Conservation (phyloP, 1,140 invertebrate species). For the Diachasmimorpha longicaudata region DNA sequence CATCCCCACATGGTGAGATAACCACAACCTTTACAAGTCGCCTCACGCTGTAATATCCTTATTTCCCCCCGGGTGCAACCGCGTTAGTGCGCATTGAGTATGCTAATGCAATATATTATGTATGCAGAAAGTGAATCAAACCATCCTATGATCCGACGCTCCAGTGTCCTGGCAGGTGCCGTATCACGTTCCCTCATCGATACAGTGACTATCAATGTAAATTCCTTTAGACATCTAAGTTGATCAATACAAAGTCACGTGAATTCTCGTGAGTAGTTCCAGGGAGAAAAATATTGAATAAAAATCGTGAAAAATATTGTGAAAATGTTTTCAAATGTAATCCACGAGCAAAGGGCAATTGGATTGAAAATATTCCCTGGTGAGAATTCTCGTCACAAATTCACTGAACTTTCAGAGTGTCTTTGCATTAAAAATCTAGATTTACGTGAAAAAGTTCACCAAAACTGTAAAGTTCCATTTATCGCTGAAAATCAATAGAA, state of each 20-base stretch:
- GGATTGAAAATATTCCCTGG: too few species aligned
- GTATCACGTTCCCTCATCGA: constrained; percentile 1
- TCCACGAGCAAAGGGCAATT: too few species aligned
- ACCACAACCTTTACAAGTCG: not conserved
- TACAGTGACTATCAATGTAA: not conserved
- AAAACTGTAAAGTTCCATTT: too few species aligned
- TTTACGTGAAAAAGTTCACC: too few species aligned
- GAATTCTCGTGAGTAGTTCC: not conserved
- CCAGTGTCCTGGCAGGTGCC: not conserved
- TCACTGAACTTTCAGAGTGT: too few species aligned
- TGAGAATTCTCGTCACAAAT: too few species aligned
- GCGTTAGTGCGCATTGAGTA: constrained; percentile 15
- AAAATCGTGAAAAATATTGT: too few species aligned
- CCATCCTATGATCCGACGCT: not conserved
- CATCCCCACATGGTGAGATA: not conserved
- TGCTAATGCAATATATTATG: constrained; percentile 27
- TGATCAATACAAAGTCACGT: not conserved
- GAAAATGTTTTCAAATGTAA: too few species aligned
- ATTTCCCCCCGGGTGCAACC: not conserved
- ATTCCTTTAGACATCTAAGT: not conserved
- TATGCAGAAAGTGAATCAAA: constrained; percentile 26
- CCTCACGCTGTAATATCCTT: not conserved
- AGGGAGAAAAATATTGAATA: too few species aligned
- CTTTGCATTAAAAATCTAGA: too few species aligned
- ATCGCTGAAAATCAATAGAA: too few species aligned